Evolutionary conservation across 2,113 vertebrate genomes (phyloP), one percentile per base, ranked within the genome.

Genomic region (Sinosuthora webbiana): DNA sequence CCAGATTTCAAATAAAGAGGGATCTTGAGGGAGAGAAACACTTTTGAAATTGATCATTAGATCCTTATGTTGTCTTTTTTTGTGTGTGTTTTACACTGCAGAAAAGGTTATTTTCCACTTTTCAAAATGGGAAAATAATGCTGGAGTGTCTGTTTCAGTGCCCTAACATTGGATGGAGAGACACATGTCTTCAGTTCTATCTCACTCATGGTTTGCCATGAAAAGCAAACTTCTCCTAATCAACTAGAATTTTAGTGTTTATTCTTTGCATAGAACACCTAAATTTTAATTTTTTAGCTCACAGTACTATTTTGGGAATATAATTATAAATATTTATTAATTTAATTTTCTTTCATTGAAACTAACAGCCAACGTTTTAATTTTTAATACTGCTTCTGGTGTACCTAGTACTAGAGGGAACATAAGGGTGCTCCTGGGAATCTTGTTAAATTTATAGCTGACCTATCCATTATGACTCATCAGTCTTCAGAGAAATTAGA

Each of bases 281-380:
- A 45, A 3, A 41, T 41, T 83, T 85, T 31, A 67, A 52, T 57
- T 83, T 44, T 87, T 75, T 77, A 81, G 10, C 64, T 93, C 60
- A 35, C 23, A 55, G 45, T 57, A 50, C 71, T 86, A 64, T 71
- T 95, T 95, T 3, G 82, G 71, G 85, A 90, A 83, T 86, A 70
- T 59, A 57, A 85, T 88, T 95, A 93, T 76, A 95, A 91, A 84
- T 94, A 96, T 96, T 93, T 83, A 95, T 94, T 95, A 7, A 89
- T 82, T 95, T 93, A 88, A 90, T 90, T 95, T 94, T 95, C 45
- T 95, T 91, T 87, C 67, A 83, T 89, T 90, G 93, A 90, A 93
- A 42, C 81, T 65, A 94, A 80, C 55, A 69, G 63, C 59, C 60
- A 87, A 28, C 0, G 0, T 74, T 93, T 95, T 90, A 91, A 94